Base-by-base conservation (phyloP, 1,140 invertebrate species). In the Dufourea novaeangliae region DNA sequence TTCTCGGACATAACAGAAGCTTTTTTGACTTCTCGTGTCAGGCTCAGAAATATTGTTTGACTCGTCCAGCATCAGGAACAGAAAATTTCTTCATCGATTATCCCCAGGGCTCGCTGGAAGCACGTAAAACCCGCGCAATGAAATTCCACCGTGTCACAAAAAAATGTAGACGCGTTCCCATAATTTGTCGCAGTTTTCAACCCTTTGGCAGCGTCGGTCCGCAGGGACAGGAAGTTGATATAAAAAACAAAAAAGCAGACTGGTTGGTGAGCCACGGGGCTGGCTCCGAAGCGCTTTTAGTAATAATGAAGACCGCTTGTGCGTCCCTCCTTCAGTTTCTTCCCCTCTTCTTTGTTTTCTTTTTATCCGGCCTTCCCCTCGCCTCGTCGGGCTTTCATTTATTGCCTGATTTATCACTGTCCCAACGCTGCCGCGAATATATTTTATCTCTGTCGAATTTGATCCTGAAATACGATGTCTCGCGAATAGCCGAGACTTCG, bases 301-400 rank as follows among this genome's bases (percentile, higher is more conserved):
- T 85, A 85, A 86, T 86, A 86, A 86, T 83, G 83, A 86, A 80
- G 80, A 71, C 78, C 68, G 64, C 46, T 64, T 69, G 46, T n/a
- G n/a, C n/a, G n/a, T 82, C 80, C 54, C 66, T 46, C 52, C 50
- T 41, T 50, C 29, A 59, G 62, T 83, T 78, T 64, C 67, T 72
- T 83, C 56, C 67, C 66, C 52, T 34, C 41, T 44, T 39, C 46
- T 52, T 69, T 83, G 70, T 79, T 79, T 79, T 79, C 80, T 83
- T 79, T 84, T 83, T 80, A 68, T 72, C 81, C 57, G 56, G 63
- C 54, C 66, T 75, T n/a, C n/a, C 77, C 59, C 59, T 75, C 68
- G 81, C 77, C 50, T 74, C 77, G 77, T 80, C 71, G 69, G 82
- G 81, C 71, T 84, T 84, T 80, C 77, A 77, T 80, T 84, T 84